Conservation (phyloP, 1,140 invertebrate genomes). For the Mactra quadrangularis region DNA sequence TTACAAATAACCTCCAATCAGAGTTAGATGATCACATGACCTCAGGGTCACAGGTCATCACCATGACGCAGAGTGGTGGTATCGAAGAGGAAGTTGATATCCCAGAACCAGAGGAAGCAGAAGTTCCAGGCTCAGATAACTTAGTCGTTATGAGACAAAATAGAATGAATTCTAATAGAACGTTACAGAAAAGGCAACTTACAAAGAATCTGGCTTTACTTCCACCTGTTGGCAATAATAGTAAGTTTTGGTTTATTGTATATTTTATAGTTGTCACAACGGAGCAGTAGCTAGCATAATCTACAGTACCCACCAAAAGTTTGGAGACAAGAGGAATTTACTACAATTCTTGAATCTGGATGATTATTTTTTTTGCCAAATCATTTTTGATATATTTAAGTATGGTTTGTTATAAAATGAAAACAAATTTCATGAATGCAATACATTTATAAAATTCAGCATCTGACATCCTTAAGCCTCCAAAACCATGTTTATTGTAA, state of each 20-base stretch:
- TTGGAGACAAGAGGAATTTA: too few relatives aligned
- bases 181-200: slow-evolving; percentile 39
- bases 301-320: too few relatives aligned
- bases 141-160: slow-evolving; percentile 50
- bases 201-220: slow-evolving; percentile 51
- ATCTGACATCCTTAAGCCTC: too few relatives aligned
- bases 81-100: slow-evolving; percentile 84
- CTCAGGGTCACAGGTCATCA: slow-evolving; percentile 83
- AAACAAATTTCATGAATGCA: too few relatives aligned
- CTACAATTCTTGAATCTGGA: too few relatives aligned
- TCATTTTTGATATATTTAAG: too few relatives aligned
- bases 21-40: slow-evolving; percentile 74
- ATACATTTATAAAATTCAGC: too few relatives aligned
- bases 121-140: slow-evolving; percentile 74
- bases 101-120: slow-evolving; percentile 89
- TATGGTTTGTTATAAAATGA: too few relatives aligned
- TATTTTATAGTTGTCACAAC: too few relatives aligned
- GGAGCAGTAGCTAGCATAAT: too few relatives aligned
- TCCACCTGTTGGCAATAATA: slow-evolving; percentile 55
- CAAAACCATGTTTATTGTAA: too few relatives aligned
- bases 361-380: too few relatives aligned
- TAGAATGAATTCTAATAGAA: slow-evolving; percentile 41
- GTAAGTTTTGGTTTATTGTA: slow-evolving; percentile 12
- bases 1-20: slow-evolving; percentile 82
- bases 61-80: slow-evolving; percentile 65